Evolutionary conservation across 1,140 invertebrate species (phyloP).

Genomic region (Drosophila tristis): DNA sequence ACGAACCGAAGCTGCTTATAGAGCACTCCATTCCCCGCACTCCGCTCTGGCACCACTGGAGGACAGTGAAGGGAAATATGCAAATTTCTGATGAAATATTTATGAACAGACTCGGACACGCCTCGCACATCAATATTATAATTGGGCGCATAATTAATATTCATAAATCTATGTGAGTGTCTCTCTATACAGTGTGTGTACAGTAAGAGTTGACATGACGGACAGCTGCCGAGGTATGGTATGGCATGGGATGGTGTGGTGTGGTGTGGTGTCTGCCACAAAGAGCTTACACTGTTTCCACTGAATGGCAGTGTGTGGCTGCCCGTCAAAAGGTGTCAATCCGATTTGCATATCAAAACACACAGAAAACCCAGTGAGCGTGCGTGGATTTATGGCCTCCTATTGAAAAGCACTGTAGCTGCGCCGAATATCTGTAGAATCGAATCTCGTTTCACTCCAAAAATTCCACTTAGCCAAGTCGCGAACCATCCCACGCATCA

Average conservation of each 20-base stretch:
- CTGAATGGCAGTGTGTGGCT: too few relatives aligned
- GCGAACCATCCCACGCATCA: constrained; percentile 36
- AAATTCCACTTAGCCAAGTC: constrained; percentile 37
- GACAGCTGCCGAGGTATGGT: too few relatives aligned
- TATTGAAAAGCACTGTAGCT: neutral
- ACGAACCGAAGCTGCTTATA: too few relatives aligned
- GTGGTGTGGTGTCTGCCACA: neutral
- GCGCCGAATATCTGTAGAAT: neutral
- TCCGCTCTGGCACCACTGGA: too few relatives aligned
- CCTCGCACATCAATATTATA: constrained; percentile 57
- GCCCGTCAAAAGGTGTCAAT: constrained; percentile 36
- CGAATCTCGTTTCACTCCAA: constrained; percentile 17
- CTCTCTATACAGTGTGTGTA: neutral
- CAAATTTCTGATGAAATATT: constrained; percentile 66
- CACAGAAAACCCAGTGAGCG: constrained; percentile 1
- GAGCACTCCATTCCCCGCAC: too few relatives aligned
- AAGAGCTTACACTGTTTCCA: neutral
- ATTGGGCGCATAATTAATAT: constrained; percentile 60
- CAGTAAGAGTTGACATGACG: too few relatives aligned
- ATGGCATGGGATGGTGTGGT: too few relatives aligned
- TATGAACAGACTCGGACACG: constrained; percentile 41
- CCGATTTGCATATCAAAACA: constrained; percentile 46
- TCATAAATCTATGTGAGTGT: neutral
- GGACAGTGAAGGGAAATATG: constrained; percentile 11
- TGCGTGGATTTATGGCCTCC: neutral